Percentiles rank a stretch among this genome's conserved stretches.
Conservation (phyloP, 2,888 invertebrate genomes). For the Apocheima hispidaria region DNA sequence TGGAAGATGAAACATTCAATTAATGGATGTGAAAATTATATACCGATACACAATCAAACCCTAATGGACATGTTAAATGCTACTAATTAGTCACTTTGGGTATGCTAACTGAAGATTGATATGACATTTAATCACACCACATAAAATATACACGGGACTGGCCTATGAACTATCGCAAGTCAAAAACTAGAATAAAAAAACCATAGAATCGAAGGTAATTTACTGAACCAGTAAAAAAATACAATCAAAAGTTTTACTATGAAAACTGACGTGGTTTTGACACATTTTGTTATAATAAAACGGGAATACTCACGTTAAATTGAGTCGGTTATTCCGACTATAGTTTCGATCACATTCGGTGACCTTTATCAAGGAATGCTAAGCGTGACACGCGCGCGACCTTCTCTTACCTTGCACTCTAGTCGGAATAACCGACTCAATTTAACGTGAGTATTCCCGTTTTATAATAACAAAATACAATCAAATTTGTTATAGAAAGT, state of each 20-base stretch:
- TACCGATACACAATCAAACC: constrained; percentile 30
- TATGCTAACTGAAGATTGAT: constrained; percentile 10
- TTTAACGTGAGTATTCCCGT: too few relatives aligned
- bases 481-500: background rate
- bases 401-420: too few relatives aligned
- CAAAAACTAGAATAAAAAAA: constrained; percentile 1
- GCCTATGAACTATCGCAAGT: background rate
- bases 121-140: constrained; percentile 15
- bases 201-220: background rate
- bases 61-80: constrained; percentile 12
- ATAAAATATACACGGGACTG: constrained; percentile 5
- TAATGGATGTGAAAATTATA: constrained; percentile 74
- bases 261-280: too few relatives aligned
- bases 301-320: too few relatives aligned
- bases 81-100: constrained; percentile 17
- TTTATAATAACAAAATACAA: too few relatives aligned
- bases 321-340: too few relatives aligned
- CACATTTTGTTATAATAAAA: too few relatives aligned
- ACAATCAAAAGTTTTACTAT: background rate
- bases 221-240: too few relatives aligned
- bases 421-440: too few relatives aligned
- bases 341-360: too few relatives aligned
- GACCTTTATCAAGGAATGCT: too few relatives aligned
- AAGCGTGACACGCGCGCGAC: too few relatives aligned
- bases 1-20: constrained; percentile 85